Evolutionary conservation across 1,140 invertebrate species (phyloP).

Genomic region (Odontomachus brunneus): DNA sequence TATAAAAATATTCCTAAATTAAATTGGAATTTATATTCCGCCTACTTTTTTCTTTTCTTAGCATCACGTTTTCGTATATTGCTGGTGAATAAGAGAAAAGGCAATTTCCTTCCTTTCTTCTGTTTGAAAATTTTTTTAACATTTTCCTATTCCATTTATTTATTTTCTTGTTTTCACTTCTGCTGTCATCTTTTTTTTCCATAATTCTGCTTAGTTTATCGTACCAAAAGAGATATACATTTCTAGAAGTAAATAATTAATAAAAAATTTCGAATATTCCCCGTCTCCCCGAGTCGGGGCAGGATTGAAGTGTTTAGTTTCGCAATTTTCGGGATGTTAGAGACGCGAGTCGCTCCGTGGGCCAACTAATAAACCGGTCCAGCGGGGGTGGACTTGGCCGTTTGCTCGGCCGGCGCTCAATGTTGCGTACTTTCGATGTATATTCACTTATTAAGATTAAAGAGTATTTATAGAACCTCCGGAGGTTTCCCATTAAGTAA

Average conservation of each 20-base stretch:
- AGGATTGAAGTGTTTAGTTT: neutral
- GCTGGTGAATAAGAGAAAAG: no score
- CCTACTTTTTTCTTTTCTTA: neutral
- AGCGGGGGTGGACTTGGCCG: neutral
- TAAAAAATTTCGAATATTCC: no score
- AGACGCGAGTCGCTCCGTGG: conserved; percentile 8
- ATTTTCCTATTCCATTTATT: no score
- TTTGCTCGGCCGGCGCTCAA: conserved; percentile 11
- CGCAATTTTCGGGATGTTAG: conserved; percentile 19
- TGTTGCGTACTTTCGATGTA: conserved; percentile 38
- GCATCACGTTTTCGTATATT: neutral
- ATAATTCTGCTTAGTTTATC: no score
- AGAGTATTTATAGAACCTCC: conserved; percentile 59
- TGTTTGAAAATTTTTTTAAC: no score
- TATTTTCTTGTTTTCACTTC: no score
- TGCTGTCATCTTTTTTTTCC: no score
- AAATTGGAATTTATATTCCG: neutral
- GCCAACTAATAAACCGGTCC: conserved; percentile 34
- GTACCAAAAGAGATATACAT: no score
- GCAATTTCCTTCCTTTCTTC: no score
- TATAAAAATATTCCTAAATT: neutral
- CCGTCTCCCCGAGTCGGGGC: no score
- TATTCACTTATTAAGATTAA: conserved; percentile 66
- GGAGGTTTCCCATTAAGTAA: conserved; percentile 35
- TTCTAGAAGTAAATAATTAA: no score